Evolutionary conservation across 2,888 invertebrate genomes (phyloP).

Genomic region (Seladonia tumulorum): DNA sequence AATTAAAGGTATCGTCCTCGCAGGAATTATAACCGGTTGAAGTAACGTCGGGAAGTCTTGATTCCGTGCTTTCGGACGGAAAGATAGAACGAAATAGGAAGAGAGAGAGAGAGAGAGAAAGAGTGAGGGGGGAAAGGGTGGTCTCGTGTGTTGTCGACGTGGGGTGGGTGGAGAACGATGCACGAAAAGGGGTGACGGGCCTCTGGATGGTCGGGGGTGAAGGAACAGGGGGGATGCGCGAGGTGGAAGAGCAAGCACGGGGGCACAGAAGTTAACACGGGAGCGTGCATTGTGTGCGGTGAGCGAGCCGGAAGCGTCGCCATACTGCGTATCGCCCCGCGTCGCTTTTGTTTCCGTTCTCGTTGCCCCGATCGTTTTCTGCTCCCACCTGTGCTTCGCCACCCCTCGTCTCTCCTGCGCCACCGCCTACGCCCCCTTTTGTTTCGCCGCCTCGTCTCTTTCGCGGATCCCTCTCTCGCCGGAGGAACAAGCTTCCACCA

Average conservation of each 20-base stretch:
- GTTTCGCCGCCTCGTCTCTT: constrained; percentile 69
- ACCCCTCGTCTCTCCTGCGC: constrained; percentile 21
- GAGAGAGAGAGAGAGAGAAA: not conserved
- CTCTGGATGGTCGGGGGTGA: not conserved
- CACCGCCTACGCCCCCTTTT: constrained; percentile 64
- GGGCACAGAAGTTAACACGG: constrained; percentile 80
- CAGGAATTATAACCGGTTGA: constrained; percentile 35
- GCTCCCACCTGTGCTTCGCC: constrained; percentile 50
- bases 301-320: constrained; percentile 84
- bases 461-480: constrained; percentile 56
- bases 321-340: constrained; percentile 81
- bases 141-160: constrained; percentile 47
- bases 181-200: constrained; percentile 39
- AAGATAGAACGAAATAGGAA: not conserved
- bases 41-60: constrained; percentile 36
- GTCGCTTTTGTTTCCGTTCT: constrained; percentile 79
- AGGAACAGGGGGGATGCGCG: constrained; percentile 14
- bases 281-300: constrained; percentile 83
- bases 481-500: constrained; percentile 26
- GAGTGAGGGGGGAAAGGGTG: not conserved
- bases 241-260: constrained; percentile 60
- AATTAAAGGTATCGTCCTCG: constrained; percentile 32
- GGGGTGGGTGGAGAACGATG: constrained; percentile 51
- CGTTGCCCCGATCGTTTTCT: constrained; percentile 75
- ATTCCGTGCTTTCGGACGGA: constrained; percentile 33